These are phyloP conservation scores for Metaphire vulgaris DNA, from an alignment of 1,140 invertebrate genomes.

Conservation along the genomic window DNA sequence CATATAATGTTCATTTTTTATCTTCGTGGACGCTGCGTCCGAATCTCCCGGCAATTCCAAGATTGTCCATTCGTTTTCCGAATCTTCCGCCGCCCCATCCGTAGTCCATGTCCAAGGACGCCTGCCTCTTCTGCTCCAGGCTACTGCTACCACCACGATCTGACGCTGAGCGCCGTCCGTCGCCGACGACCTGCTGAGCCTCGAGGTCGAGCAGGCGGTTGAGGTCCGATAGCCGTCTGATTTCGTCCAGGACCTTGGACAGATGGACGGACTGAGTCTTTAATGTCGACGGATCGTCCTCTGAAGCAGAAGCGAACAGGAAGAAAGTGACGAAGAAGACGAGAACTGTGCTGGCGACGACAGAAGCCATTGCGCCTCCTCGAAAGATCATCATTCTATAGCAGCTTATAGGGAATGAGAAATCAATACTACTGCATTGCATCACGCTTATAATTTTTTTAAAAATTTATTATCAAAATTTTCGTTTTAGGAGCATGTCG, in stretches of 20 bases:
- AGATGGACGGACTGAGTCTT: not conserved
- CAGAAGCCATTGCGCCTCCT: not conserved
- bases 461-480: too few species aligned
- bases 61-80: conserved; percentile 2
- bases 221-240: not conserved
- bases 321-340: not conserved
- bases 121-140: conserved; percentile 13
- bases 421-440: too few species aligned
- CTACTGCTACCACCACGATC: too few species aligned
- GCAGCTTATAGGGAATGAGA: too few species aligned
- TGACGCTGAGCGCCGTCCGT: not conserved
- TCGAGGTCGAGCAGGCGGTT: not conserved
- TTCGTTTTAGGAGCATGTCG: too few species aligned
- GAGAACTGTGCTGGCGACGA: not conserved
- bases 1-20: too few species aligned
- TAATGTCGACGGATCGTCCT: not conserved
- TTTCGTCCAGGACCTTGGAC: not conserved
- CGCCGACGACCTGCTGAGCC: not conserved
- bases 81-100: conserved; percentile 18
- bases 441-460: too few species aligned
- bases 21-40: conserved; percentile 10
- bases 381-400: not conserved
- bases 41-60: conserved; percentile 6
- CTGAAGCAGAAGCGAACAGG: not conserved
- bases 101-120: conserved; percentile 17